Base-by-base conservation (phyloP, 2,797 vertebrate species). In the Ctenopoma multispine region DNA sequence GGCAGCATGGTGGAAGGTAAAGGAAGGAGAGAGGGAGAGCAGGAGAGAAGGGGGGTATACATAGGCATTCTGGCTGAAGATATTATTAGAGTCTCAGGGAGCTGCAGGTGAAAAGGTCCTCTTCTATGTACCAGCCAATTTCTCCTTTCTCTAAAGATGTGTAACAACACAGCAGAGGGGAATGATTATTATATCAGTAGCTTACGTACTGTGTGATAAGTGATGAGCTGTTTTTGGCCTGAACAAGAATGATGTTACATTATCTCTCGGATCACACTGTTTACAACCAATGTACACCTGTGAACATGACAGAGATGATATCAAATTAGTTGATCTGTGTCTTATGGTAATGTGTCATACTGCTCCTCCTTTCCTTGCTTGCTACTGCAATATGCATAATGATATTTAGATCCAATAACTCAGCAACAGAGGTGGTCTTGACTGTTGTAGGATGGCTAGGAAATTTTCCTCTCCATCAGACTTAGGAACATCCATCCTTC, bases 91-190 rank as follows among this genome's bases (percentile, higher is more conserved):
- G 96, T 96, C 95, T 93, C 95, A 96, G 91, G 97, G 98, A 95
- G 93, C 96, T 95, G 93, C 95, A 97, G 96, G 98, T 97, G 95
- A 97, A 97, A 96, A 92, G 96, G 96, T 96, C 75, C 82, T 86
- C 58, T 79, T 88, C 80, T 29, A 2, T 86, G 86, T 83, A 79
- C 78, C 53, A 69, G 72, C 59, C 68, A 66, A 77, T 78, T 86
- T 82, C 61, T 68, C 67, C 68, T 85, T 73, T 76, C 47, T 83
- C 57, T 63, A 56, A 75, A 80, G 65, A 82, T 57, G 53, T 55
- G 44, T 62, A 71, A 76, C 21, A 57, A 77, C 38, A 58, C 53
- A 17, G 48, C 34, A 9, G 53, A 60, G 24, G 31, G 17, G n/a
- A n/a, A 48, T 43, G 0, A 51, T 54, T 9, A 51, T 36, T 44